Evolutionary conservation across 2,113 vertebrate genomes (phyloP).

Genomic region (Furnarius figulus): DNA sequence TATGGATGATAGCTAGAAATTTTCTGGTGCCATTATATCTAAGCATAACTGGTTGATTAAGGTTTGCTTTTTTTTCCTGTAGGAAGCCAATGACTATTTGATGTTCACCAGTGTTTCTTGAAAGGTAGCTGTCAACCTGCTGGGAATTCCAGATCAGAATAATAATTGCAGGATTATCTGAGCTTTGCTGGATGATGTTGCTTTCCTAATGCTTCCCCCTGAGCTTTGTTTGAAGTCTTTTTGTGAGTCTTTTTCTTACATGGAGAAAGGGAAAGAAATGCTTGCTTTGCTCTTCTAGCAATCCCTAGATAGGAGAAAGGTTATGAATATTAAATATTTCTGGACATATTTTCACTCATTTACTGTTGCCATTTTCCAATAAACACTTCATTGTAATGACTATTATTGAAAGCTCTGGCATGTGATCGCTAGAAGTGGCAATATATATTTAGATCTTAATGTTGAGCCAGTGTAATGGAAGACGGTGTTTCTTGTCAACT

Average conservation of each 20-base stretch:
- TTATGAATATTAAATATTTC: background rate
- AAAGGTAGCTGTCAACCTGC: background rate
- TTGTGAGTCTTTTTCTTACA: conserved; percentile 12
- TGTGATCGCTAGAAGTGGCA: background rate
- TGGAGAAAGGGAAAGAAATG: background rate
- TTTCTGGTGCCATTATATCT: background rate
- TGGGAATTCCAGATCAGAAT: conserved; percentile 44
- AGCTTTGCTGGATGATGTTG: background rate
- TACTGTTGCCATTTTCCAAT: background rate
- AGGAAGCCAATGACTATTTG: background rate
- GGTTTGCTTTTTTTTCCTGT: background rate
- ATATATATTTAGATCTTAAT: background rate
- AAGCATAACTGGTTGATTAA: background rate
- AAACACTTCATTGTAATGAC: background rate
- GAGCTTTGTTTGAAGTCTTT: conserved; percentile 14
- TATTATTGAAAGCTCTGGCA: background rate
- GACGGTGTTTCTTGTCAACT: background rate
- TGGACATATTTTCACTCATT: background rate
- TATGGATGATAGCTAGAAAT: background rate
- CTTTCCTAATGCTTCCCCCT: conserved; percentile 9
- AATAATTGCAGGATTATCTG: conserved; percentile 44
- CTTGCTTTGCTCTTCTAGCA: background rate
- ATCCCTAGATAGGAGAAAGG: background rate
- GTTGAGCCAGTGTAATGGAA: fast-evolving
- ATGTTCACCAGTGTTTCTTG: background rate